Evolutionary conservation across 2,888 invertebrate species (phyloP), one percentile per base, ranked within the genome.

Genomic region (Ormyrus nitidulus): DNA sequence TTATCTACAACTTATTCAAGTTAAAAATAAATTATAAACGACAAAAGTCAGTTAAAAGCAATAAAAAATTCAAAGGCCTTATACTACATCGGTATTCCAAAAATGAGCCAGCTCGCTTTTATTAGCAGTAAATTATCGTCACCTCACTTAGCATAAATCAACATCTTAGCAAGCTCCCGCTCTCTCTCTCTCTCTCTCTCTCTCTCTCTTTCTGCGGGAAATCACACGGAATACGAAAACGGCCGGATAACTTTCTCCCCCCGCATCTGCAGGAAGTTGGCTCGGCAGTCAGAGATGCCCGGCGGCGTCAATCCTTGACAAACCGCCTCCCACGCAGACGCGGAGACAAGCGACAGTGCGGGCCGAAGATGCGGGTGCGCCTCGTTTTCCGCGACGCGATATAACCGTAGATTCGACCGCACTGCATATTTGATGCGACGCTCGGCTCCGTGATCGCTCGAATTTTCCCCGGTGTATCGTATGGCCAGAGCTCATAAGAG

Each of bases 341-440:
- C 19, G 62, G 75, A 68, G 53, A 9, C n/a, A 46, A 62, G 69
- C 6, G 70, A 68, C 68, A 68, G 44, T 68, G 4, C 59, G 44
- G 58, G n/a, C 4, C 54, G 11, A 54, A n/a, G 10, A 74, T 34
- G 82, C 71, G 83, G 77, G 83, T 75, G 75, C 74, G 83, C 84
- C 79, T 71, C 74, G 81, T 81, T 83, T 80, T 83, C 3, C 8
- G 48, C 83, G 61, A 1, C 53, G 61, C 81, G 74, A 19, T 87
- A 89, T 90, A 90, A 90, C 89, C 90, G 88, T 90, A 90, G 88
- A 90, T 90, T 88, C 89, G 88, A 85, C 86, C 86, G 86, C 84
- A 84, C 80, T 90, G 87, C 89, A 90, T 90, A 90, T 90, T 90
- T 90, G 85, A 90, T 90, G 86, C 86, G 87, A 85, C 87, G 88